These are phyloP conservation scores for Trachelus iudaicus DNA, from an alignment of 2,888 invertebrate genomes.

Conservation along the genomic window DNA sequence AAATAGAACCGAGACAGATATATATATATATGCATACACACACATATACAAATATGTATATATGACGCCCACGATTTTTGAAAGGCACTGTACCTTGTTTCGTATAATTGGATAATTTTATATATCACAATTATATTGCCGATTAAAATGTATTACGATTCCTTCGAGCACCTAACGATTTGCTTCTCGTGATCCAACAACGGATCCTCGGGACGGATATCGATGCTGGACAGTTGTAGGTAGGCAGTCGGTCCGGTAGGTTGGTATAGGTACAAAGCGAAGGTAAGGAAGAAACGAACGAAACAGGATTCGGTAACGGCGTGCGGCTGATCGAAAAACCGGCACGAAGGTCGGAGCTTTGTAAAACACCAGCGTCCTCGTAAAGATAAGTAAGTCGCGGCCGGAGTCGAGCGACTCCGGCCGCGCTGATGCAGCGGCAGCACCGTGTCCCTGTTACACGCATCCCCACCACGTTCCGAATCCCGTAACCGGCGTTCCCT, in stretches of 20 bases:
- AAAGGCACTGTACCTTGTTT: neutral
- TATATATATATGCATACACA: neutral
- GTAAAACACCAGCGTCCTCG: constrained; percentile 29
- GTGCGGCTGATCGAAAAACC: neutral
- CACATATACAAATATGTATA: too few relatives aligned
- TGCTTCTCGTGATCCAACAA: neutral
- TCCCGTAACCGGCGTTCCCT: constrained; percentile 7
- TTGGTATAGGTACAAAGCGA: neutral
- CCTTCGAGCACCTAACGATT: neutral
- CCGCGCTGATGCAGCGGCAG: constrained; percentile 15
- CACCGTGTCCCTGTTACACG: constrained; percentile 10
- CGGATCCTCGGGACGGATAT: neutral
- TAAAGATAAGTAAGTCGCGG: constrained; percentile 35
- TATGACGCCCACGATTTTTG: neutral
- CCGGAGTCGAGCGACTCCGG: constrained; percentile 6
- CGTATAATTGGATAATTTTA: neutral
- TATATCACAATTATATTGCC: neutral
- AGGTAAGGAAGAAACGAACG: constrained; percentile 1
- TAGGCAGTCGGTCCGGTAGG: neutral
- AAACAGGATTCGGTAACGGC: neutral
- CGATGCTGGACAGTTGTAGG: neutral
- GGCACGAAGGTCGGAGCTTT: constrained; percentile 29
- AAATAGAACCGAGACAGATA: neutral
- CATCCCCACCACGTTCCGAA: neutral
- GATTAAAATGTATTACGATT: neutral